Conservation (phyloP, 2,797 vertebrate species). For the Tolypeutes matacus region DNA sequence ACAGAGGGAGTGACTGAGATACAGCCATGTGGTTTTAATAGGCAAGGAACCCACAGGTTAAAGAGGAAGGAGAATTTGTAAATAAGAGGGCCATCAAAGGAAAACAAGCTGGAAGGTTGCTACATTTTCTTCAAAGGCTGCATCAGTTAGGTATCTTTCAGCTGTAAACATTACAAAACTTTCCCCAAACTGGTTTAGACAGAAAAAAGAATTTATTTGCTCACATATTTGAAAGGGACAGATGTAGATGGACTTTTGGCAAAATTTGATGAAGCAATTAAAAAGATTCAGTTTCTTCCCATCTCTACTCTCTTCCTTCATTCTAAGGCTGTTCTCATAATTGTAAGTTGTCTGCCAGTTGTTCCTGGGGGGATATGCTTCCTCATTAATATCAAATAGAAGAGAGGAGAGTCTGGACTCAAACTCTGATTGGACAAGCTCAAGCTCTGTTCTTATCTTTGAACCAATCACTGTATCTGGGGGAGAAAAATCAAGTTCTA, state of each 20-base stretch:
- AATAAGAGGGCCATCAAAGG: not conserved
- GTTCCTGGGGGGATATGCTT: not conserved
- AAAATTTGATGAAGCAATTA: not conserved
- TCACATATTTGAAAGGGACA: not conserved
- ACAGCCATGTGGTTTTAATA: not conserved
- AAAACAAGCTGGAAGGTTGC: not conserved
- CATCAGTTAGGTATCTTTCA: not conserved
- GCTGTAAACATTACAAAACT: not conserved
- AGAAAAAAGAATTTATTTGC: not conserved
- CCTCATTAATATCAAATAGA: not conserved
- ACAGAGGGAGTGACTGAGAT: not conserved
- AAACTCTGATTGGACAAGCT: not conserved
- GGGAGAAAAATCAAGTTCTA: not conserved
- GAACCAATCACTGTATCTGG: not conserved
- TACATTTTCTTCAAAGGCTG: not conserved
- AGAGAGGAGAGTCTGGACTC: not conserved
- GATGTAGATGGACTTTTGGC: not conserved
- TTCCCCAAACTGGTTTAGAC: not conserved
- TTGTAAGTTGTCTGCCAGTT: not conserved
- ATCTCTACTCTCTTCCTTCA: not conserved
- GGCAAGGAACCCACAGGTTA: not conserved
- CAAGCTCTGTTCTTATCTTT: not conserved
- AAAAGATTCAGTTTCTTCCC: not conserved
- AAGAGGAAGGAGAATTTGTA: not conserved
- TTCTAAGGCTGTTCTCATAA: not conserved